Evolutionary conservation across 2,888 invertebrate genomes (phyloP).

Genomic region (Pediacus dermestoides): DNA sequence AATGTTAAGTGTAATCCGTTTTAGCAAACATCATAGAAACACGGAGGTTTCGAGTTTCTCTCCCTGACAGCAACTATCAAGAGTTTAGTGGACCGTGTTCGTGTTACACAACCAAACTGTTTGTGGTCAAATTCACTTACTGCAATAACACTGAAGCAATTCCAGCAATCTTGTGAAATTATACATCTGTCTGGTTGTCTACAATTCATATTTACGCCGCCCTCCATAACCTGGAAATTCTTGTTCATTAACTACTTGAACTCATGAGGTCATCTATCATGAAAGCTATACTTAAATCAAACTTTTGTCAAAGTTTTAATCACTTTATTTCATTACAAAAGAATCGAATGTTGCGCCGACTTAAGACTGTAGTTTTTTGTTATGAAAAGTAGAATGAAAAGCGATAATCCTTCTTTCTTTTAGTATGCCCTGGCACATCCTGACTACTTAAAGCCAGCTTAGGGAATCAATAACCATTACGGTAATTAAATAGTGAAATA

Average conservation of each 20-base stretch:
- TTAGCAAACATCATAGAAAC: too few species aligned
- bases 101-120: constrained; percentile 7
- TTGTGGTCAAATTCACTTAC: constrained; percentile 9
- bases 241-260: too few species aligned
- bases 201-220: constrained; percentile 5
- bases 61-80: constrained; percentile 6
- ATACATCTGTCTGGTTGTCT: constrained; percentile 1
- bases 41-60: constrained; percentile 2
- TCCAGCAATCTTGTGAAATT: not conserved
- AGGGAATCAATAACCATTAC: not conserved
- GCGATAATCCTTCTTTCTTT: not conserved
- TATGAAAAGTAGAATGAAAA: not conserved
- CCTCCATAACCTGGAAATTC: too few species aligned
- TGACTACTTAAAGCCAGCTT: too few species aligned
- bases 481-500: constrained; percentile 3
- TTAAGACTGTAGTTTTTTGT: too few species aligned
- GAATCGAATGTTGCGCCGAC: too few species aligned
- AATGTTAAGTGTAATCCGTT: too few species aligned
- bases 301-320: too few species aligned
- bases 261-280: too few species aligned
- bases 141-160: constrained; percentile 3
- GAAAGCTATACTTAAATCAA: too few species aligned
- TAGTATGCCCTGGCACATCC: too few species aligned
- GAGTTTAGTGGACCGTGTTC: constrained; percentile 3
- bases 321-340: too few species aligned